These are phyloP conservation scores for Tachysurus vachellii DNA, from an alignment of 2,113 vertebrate genomes.

Conservation along the genomic window DNA sequence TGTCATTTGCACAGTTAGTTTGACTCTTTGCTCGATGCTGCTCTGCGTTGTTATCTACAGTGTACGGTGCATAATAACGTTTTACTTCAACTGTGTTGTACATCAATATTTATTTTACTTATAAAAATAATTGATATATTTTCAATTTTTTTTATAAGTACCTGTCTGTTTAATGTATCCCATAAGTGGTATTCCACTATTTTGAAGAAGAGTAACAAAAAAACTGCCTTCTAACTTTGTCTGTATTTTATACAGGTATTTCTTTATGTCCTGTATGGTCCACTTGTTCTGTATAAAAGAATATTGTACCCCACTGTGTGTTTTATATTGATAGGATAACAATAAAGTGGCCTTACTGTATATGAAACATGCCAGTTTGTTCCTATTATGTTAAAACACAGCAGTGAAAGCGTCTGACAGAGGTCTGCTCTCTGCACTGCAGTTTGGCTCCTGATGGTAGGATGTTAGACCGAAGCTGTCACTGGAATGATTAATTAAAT, in stretches of 20 bases:
- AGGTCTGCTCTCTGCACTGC: slow-evolving; percentile 26
- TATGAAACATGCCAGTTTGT: slow-evolving; percentile 2
- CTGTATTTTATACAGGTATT: background rate
- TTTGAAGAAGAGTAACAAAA: background rate
- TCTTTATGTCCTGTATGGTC: background rate
- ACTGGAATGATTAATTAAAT: slow-evolving; percentile 39
- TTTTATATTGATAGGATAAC: background rate
- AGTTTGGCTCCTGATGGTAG: slow-evolving; percentile 10
- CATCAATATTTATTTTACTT: background rate
- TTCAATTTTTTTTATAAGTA: background rate
- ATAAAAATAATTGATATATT: background rate
- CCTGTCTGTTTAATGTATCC: background rate
- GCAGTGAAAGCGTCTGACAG: slow-evolving; percentile 15
- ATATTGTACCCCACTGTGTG: background rate
- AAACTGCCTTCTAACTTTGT: background rate
- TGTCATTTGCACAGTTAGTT: background rate
- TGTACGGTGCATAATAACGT: background rate
- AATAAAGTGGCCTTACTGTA: background rate
- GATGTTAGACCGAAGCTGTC: slow-evolving; percentile 34
- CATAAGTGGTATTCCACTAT: background rate
- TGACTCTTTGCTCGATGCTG: background rate
- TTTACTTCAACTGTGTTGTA: background rate
- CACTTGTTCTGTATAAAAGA: background rate
- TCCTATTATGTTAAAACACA: slow-evolving; percentile 21
- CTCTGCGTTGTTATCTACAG: background rate